phyloP scores from a whole-genome alignment of 2,888 invertebrate genomes.

The Zootermopsis nevadensis region DNA sequence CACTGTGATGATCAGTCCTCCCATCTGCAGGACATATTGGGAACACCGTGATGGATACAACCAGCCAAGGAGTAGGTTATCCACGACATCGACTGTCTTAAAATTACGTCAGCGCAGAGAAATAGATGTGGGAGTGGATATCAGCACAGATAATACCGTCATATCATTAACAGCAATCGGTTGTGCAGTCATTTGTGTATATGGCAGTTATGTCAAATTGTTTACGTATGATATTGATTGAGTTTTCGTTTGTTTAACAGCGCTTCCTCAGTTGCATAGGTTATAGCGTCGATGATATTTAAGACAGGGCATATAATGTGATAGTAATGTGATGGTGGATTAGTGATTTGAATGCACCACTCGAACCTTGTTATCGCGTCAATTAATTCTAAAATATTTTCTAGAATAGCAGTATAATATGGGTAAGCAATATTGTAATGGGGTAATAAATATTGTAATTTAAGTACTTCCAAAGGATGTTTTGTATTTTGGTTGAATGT shows the following conservation, averaged over 20 bases:
- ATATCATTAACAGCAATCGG: too few species aligned
- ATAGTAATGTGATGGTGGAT: conserved; percentile 20
- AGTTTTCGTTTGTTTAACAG: too few species aligned
- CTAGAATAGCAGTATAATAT: conserved; percentile 39
- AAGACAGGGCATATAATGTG: conserved; percentile 51
- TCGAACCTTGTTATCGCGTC: background rate
- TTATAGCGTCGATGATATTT: conserved; percentile 22
- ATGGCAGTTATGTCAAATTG: conserved; percentile 50
- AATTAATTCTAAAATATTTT: background rate
- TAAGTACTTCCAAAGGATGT: background rate
- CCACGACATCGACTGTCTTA: background rate
- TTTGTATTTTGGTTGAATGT: background rate
- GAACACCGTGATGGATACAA: background rate
- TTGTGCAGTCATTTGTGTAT: conserved; percentile 37
- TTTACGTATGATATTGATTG: conserved; percentile 53
- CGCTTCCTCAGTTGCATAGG: too few species aligned
- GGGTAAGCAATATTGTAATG: conserved; percentile 44
- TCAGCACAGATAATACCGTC: too few species aligned
- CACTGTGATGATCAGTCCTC: too few species aligned
- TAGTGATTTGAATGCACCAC: conserved; percentile 18
- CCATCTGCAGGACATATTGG: too few species aligned
- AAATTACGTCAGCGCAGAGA: background rate
- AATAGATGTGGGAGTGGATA: conserved; percentile 19
- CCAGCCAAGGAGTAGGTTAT: background rate
- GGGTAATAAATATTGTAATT: conserved; percentile 41